These are phyloP conservation scores for Lytechinus variegatus DNA, from an alignment of 35 echinoderm and acorn worm genomes.

Conservation along the genomic window DNA sequence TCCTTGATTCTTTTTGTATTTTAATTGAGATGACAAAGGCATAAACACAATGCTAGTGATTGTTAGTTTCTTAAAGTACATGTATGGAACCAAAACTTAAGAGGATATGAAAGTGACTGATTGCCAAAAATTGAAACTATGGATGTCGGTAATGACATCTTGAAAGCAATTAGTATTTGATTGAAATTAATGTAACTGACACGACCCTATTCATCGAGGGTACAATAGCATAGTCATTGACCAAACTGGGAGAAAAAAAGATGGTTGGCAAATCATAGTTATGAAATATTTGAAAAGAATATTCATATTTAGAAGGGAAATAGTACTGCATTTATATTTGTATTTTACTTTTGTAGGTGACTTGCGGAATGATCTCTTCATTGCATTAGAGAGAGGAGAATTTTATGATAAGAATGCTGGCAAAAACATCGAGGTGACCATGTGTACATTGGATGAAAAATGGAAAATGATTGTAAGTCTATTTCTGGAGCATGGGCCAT, in stretches of 20 bases:
- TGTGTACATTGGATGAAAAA: slow-evolving; percentile 62
- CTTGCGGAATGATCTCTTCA: slow-evolving; percentile 84
- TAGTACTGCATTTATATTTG: not conserved
- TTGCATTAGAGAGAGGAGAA: slow-evolving; percentile 64
- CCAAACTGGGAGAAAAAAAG: too few relatives aligned
- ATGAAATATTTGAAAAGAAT: not conserved
- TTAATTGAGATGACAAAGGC: not conserved
- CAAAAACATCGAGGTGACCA: slow-evolving; percentile 62
- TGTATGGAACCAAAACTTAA: not conserved
- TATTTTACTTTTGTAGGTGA: slow-evolving; percentile 61
- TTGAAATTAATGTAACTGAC: not conserved
- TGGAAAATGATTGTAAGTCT: slow-evolving; percentile 65
- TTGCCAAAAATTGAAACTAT: not conserved
- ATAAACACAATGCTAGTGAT: not conserved
- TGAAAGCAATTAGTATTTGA: not conserved
- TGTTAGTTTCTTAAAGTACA: too few relatives aligned
- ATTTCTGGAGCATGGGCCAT: not conserved
- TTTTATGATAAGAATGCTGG: slow-evolving; percentile 40
- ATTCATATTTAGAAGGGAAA: not conserved
- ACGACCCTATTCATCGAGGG: not conserved
- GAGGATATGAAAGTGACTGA: not conserved
- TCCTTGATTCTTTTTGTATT: not conserved
- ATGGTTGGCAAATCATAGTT: too few relatives aligned
- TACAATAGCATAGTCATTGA: not conserved
- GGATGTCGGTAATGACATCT: not conserved